These are phyloP conservation scores for Cosmia trapezina DNA, from an alignment of 2,888 invertebrate genomes.

Conservation along the genomic window DNA sequence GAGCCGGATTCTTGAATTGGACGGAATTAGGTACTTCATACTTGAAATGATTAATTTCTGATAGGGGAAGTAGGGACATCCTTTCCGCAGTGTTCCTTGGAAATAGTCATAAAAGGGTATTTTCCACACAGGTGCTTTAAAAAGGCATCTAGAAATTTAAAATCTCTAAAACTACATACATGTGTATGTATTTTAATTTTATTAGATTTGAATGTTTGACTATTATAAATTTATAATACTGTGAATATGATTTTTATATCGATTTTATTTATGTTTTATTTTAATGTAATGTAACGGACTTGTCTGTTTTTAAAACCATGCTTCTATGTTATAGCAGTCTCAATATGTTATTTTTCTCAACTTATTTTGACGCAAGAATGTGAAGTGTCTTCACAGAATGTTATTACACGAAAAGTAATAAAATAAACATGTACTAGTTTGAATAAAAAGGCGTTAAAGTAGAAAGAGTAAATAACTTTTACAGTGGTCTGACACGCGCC, in stretches of 20 bases:
- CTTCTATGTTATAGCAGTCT: slow-evolving; percentile 13
- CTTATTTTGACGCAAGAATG: background rate
- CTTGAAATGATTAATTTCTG: background rate
- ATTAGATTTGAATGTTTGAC: too few relatives aligned
- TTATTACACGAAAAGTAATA: slow-evolving; percentile 33
- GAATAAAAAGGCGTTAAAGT: slow-evolving; percentile 33
- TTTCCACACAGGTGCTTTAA: background rate
- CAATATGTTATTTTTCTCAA: slow-evolving; percentile 33
- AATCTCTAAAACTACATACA: background rate
- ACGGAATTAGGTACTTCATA: slow-evolving; percentile 6
- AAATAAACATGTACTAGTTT: slow-evolving; percentile 36
- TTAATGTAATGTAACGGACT: too few relatives aligned
- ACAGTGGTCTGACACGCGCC: slow-evolving; percentile 29
- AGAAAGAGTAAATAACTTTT: slow-evolving; percentile 11
- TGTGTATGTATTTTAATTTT: too few relatives aligned
- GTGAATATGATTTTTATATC: too few relatives aligned
- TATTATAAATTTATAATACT: too few relatives aligned
- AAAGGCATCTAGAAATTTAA: background rate
- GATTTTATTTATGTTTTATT: too few relatives aligned
- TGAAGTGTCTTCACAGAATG: background rate
- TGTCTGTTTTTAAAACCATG: background rate
- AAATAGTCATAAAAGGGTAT: background rate
- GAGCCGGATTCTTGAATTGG: background rate
- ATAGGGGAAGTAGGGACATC: background rate
- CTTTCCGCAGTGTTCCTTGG: background rate